Base-by-base conservation (phyloP, 1,140 invertebrate genomes). In the Drosophila tristis region DNA sequence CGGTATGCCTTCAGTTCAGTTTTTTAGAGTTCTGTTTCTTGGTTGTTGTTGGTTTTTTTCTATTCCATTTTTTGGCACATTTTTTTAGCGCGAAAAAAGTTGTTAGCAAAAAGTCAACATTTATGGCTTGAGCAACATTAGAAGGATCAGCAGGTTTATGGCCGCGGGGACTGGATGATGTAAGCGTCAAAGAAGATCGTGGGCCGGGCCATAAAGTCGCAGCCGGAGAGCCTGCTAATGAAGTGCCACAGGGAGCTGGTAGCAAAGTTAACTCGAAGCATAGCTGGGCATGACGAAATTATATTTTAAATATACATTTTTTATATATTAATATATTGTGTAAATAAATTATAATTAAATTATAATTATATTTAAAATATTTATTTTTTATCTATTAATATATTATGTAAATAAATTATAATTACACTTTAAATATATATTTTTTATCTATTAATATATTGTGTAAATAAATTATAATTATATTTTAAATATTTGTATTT, bases 21-120 rank as follows among this genome's bases (percentile, higher is more conserved):
- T 74, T 74, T 74, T 74, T 74, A 74, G 39, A 9, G 66, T 70
- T 70, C 64, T 70, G 66, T 70, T 50, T 51, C 64, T 68, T 64
- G 58, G 35, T 53, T 66, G 64, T n/a, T 55, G 54, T 61, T 71
- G n/a, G n/a, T 16, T 6, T 62, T 55, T 20, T 4, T 11, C 26
- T 20, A 11, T 35, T 35, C 9, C 11, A 13, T n/a, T 63, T 26
- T 62, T 57, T 55, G 13, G 13, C 9, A 8, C 9, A 55, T 9
- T 45, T 65, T 62, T 63, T 63, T 43, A 51, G 29, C 35, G 31
- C 51, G 31, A 54, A 54, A 54, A 54, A 48, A 47, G 23, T 0
- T n/a, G 5, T 4, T 2, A 8, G 42, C 43, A 57, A 57, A 57
- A 57, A 57, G 39, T 31, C 31, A 1, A 16, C 39, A 25, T 20